Conservation (phyloP, 2,888 invertebrate genomes). For the Tupiocoris notatus region DNA sequence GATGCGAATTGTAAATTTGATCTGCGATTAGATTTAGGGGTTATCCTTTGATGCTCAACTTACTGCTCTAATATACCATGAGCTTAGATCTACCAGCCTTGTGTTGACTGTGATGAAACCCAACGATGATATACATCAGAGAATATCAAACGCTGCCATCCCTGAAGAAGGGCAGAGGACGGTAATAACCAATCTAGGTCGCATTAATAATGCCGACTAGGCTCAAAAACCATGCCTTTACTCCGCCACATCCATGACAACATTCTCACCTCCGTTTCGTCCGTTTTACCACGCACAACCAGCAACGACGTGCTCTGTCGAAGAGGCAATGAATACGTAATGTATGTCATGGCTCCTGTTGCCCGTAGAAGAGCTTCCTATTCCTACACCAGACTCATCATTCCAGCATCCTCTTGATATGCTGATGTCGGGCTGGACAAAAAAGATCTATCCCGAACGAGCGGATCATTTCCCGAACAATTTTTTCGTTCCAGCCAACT, state of each 20-base stretch:
- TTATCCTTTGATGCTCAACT: not conserved
- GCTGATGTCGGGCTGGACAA: not conserved
- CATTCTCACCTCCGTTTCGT: not conserved
- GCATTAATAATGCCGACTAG: constrained; percentile 19
- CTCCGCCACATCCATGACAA: not conserved
- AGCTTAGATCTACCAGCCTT: not conserved
- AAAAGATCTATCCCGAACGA: no score
- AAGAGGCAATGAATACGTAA: constrained; percentile 18
- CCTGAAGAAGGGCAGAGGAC: not conserved
- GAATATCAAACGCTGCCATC: no score
- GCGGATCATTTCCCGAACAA: no score
- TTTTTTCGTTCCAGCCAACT: no score
- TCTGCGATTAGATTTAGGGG: not conserved
- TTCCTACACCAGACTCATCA: not conserved
- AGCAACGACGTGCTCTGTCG: not conserved
- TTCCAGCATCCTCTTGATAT: not conserved
- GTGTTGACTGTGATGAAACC: not conserved
- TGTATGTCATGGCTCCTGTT: constrained; percentile 13
- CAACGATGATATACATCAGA: not conserved
- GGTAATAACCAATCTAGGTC: constrained; percentile 25
- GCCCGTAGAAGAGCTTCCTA: not conserved
- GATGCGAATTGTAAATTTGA: not conserved
- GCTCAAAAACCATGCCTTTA: not conserved
- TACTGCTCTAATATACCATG: not conserved
- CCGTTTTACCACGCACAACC: not conserved